Percentiles rank a stretch among this genome's conserved stretches.
phyloP scores from a whole-genome alignment of 2,113 vertebrate genomes.

The Paedocypris sp. region DNA sequence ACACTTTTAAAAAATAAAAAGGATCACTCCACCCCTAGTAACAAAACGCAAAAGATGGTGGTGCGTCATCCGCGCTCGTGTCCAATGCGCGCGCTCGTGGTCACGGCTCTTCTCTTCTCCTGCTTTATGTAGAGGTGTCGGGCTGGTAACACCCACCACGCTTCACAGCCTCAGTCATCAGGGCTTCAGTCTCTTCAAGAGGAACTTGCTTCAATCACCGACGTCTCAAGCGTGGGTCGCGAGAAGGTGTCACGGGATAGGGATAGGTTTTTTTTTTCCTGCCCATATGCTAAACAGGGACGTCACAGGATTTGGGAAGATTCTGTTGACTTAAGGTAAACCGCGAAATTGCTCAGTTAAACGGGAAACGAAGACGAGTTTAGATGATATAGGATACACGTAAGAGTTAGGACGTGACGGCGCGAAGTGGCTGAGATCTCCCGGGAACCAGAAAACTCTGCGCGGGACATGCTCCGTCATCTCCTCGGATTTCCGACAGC shows the following conservation, averaged over 20 bases:
- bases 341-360: neutral
- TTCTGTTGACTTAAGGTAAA: neutral
- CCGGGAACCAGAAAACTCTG: neutral
- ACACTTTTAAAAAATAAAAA: slow-evolving; percentile 20
- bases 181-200: slow-evolving; percentile 73
- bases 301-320: neutral
- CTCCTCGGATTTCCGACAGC: slow-evolving; percentile 7
- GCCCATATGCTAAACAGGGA: neutral
- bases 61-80: slow-evolving; percentile 19
- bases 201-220: slow-evolving; percentile 67
- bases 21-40: slow-evolving; percentile 16
- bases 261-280: neutral
- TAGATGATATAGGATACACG: too few species aligned
- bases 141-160: slow-evolving; percentile 72
- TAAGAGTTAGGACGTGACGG: too few species aligned
- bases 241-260: neutral
- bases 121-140: slow-evolving; percentile 52
- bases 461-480: neutral
- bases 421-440: neutral
- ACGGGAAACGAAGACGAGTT: neutral
- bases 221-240: slow-evolving; percentile 55
- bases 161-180: slow-evolving; percentile 77
- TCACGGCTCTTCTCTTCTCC: slow-evolving; percentile 34
- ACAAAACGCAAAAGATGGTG: slow-evolving; percentile 13
- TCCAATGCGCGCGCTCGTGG: slow-evolving; percentile 31